Percentiles rank a stretch among this genome's conserved stretches.
Conservation (phyloP, 2,888 invertebrate species). For the Trachelus iudaicus region DNA sequence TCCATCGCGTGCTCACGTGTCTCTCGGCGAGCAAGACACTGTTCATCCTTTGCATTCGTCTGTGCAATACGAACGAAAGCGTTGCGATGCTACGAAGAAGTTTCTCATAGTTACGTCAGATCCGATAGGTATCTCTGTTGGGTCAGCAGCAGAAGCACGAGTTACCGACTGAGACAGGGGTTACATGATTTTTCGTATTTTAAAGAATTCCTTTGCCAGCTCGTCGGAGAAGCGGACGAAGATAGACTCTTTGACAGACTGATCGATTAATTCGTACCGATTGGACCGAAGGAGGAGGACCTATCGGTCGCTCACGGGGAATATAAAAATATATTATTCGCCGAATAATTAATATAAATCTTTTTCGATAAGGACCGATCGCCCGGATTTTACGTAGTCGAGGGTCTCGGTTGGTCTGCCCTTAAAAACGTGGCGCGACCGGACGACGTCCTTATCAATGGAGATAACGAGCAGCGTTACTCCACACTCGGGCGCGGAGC, state of each 20-base stretch:
- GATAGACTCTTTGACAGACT: no score
- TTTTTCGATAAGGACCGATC: neutral
- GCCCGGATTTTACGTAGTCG: neutral
- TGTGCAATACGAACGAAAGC: conserved; percentile 52
- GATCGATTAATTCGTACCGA: neutral
- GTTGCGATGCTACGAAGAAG: conserved; percentile 48
- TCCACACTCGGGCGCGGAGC: conserved; percentile 23
- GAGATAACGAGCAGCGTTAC: conserved; percentile 37
- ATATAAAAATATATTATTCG: no score
- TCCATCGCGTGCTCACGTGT: neutral
- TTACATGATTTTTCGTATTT: neutral
- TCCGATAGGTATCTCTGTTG: conserved; percentile 47
- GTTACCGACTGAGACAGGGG: neutral
- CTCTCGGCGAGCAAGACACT: neutral
- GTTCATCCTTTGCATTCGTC: neutral
- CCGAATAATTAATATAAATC: no score
- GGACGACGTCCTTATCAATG: conserved; percentile 34
- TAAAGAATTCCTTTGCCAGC: neutral
- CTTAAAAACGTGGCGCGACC: neutral
- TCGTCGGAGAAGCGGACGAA: neutral
- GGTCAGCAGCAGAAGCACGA: neutral
- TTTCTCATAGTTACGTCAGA: conserved; percentile 61
- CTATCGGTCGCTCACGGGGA: no score
- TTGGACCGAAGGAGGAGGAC: no score
- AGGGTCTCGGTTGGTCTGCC: neutral